Evolutionary conservation across 2,888 invertebrate species (phyloP).

Genomic region (Tinea pellionella): DNA sequence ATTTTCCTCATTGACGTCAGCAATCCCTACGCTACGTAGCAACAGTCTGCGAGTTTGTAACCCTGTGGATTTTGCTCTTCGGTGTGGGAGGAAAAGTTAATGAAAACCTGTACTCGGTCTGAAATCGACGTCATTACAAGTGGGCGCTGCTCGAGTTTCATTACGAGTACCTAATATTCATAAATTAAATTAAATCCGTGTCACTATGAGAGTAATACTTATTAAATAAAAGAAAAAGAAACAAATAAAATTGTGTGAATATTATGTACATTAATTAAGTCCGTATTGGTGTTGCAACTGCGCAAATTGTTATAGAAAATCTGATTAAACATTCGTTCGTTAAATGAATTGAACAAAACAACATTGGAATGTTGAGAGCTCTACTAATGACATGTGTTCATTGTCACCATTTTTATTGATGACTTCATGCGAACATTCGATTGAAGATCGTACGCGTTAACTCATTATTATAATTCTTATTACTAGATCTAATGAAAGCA

Average conservation of each 20-base stretch:
- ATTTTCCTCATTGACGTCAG: conserved; percentile 12
- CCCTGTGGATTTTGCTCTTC: neutral
- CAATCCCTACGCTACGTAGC: neutral
- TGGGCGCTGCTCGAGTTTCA: neutral
- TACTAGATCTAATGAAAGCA: no score
- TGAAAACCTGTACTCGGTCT: conserved; percentile 3
- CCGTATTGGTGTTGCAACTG: conserved; percentile 29
- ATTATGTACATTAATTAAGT: neutral
- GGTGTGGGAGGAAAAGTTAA: conserved; percentile 8
- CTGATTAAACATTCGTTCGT: conserved; percentile 49
- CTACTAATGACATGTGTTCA: conserved; percentile 37
- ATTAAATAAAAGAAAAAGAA: no score
- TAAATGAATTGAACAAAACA: conserved; percentile 34
- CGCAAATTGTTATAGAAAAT: conserved; percentile 49
- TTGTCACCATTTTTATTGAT: conserved; percentile 24
- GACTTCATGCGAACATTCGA: conserved; percentile 4
- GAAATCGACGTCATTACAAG: neutral
- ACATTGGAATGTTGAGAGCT: conserved; percentile 38
- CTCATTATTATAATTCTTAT: no score
- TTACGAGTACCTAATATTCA: no score
- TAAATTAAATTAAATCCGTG: no score
- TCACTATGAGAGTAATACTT: no score
- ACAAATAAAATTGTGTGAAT: no score
- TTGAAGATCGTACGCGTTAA: neutral
- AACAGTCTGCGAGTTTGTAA: neutral